A percentile compares a stretch with the other conserved stretches of the same genome.
These are phyloP conservation scores for Siderastrea radians DNA, from an alignment of 92 coral and sea anemone species.

Conservation along the genomic window DNA sequence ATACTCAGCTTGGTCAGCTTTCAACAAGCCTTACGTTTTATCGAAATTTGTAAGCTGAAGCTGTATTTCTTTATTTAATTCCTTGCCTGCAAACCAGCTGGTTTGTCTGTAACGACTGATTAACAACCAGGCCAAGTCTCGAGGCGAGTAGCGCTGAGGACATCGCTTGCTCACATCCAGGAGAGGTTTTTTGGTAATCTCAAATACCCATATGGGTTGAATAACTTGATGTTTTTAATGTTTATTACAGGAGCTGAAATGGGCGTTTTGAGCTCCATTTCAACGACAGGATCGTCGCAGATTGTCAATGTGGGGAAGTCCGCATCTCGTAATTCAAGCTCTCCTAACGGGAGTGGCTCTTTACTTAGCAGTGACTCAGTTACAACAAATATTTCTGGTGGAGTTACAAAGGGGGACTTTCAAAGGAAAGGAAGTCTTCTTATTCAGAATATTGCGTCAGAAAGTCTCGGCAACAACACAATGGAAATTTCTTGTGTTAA, in stretches of 20 bases:
- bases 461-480: neutral
- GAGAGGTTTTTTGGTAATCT: too few relatives aligned
- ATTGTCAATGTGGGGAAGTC: neutral
- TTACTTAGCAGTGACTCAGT: neutral
- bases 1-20: too few relatives aligned
- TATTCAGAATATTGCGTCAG: neutral
- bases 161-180: too few relatives aligned
- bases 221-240: neutral
- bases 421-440: neutral
- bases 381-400: neutral
- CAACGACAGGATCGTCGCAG: slow-evolving; percentile 1
- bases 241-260: neutral
- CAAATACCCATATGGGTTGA: too few relatives aligned
- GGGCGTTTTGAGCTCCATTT: neutral
- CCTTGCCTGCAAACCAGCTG: too few relatives aligned
- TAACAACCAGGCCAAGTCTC: too few relatives aligned
- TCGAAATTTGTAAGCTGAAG: too few relatives aligned
- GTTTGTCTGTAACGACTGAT: too few relatives aligned
- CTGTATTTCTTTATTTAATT: too few relatives aligned
- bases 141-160: too few relatives aligned
- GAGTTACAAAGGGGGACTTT: neutral
- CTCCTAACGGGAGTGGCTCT: neutral
- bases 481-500: neutral
- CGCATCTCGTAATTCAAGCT: neutral
- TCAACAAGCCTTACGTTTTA: too few relatives aligned